Evolutionary conservation across 2,113 vertebrate genomes (phyloP).

Genomic region (Zosterops lateralis): DNA sequence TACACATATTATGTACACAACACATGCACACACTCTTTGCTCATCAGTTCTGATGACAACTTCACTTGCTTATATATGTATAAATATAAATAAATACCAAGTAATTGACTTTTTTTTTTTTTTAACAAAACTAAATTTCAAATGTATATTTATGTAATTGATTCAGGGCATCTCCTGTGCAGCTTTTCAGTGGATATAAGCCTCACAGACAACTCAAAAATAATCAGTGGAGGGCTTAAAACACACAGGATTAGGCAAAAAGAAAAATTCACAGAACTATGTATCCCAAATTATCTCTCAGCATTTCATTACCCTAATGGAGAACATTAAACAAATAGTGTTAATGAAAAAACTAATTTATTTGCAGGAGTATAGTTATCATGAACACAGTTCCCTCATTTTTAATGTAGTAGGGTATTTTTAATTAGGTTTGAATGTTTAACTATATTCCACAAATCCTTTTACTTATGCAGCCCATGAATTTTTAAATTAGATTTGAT

Average conservation of each 20-base stretch:
- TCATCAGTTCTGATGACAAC: not conserved
- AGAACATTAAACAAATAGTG: conserved; percentile 26
- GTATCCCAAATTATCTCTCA: not conserved
- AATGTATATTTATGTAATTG: not conserved
- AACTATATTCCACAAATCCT: conserved; percentile 22
- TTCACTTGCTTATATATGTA: not conserved
- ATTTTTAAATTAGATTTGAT: conserved; percentile 64
- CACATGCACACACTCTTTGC: accelerated
- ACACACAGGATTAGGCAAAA: conserved; percentile 30
- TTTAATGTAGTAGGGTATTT: conserved; percentile 17
- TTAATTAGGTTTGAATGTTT: conserved; percentile 38
- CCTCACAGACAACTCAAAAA: not conserved
- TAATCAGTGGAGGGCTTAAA: not conserved
- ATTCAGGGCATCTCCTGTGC: not conserved
- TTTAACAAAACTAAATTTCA: not conserved
- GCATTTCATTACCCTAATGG: conserved; percentile 29
- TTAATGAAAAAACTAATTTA: conserved; percentile 26
- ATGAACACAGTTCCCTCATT: conserved; percentile 51
- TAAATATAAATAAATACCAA: not conserved
- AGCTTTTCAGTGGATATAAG: not conserved
- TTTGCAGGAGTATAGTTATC: conserved; percentile 24
- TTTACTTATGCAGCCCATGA: conserved; percentile 3
- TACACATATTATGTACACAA: accelerated
- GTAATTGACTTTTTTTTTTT: too few species aligned
- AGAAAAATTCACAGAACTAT: not conserved